Conservation (phyloP, 1,140 invertebrate genomes). For the Palaemon carinicauda region DNA sequence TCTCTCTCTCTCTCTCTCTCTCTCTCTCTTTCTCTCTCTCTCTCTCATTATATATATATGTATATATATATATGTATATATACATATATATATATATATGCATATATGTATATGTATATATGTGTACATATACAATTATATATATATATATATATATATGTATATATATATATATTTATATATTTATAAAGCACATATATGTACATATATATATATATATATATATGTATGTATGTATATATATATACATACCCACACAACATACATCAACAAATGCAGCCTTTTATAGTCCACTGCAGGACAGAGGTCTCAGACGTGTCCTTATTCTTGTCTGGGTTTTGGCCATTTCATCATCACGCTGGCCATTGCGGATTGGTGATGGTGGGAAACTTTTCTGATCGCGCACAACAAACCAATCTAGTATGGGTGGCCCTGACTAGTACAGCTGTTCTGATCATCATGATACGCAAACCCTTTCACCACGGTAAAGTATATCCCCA, state of each 20-base stretch:
- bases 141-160: background rate
- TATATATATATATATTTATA: background rate
- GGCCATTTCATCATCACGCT: too few species aligned
- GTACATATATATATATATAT: background rate
- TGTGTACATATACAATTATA: background rate
- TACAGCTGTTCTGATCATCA: too few species aligned
- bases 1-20: background rate
- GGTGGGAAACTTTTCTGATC: too few species aligned
- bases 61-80: background rate
- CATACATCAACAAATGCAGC: too few species aligned
- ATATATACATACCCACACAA: slow-evolving; percentile 4
- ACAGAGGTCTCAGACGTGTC: too few species aligned
- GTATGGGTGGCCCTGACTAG: too few species aligned
- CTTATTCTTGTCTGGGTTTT: too few species aligned
- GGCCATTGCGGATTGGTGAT: too few species aligned
- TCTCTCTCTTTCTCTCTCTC: background rate
- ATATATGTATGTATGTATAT: background rate
- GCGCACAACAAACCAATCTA: too few species aligned
- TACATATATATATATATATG: background rate
- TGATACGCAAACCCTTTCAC: too few species aligned
- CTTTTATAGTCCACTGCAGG: too few species aligned
- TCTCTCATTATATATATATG: background rate
- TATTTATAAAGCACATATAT: background rate
- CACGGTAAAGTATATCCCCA: too few species aligned
- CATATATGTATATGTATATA: background rate